Conservation (phyloP, 1,140 invertebrate species). For the Calycopis cecrops region DNA sequence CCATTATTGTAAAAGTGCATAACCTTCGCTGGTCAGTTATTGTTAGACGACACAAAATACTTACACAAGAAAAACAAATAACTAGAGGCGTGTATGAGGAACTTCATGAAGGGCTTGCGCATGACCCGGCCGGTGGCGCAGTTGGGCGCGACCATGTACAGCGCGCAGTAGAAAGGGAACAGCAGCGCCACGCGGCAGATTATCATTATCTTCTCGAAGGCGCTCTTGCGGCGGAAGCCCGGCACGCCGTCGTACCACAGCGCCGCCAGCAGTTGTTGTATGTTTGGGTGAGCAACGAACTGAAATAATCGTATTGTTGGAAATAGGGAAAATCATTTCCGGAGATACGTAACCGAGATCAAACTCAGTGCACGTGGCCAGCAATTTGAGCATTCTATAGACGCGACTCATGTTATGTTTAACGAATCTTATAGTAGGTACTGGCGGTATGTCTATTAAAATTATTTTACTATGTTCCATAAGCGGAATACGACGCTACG, state of each 20-base stretch:
- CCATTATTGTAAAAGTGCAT: too few relatives aligned
- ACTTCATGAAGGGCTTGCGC: slow-evolving; percentile 95
- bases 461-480: too few relatives aligned
- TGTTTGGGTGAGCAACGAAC: slow-evolving; percentile 95
- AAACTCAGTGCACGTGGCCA: too few relatives aligned
- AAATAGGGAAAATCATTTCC: slow-evolving; percentile 18
- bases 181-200: slow-evolving; percentile 84
- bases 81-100: slow-evolving; percentile 92
- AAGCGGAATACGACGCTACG: too few relatives aligned
- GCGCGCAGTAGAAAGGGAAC: slow-evolving; percentile 89
- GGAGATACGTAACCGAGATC: too few relatives aligned
- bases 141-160: slow-evolving; percentile 88
- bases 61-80: slow-evolving; percentile 94
- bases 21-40: too few relatives aligned
- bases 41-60: too few relatives aligned
- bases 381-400: too few relatives aligned
- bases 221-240: slow-evolving; percentile 87
- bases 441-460: too few relatives aligned
- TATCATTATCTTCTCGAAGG: slow-evolving; percentile 81
- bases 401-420: too few relatives aligned
- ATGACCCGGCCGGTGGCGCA: slow-evolving; percentile 85
- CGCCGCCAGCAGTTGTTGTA: slow-evolving; percentile 92
- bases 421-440: too few relatives aligned
- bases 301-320: slow-evolving; percentile 39
- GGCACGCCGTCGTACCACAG: slow-evolving; percentile 96